Evolutionary conservation across 2,888 invertebrate genomes (phyloP).

Genomic region (Rugalucina vietnamica): DNA sequence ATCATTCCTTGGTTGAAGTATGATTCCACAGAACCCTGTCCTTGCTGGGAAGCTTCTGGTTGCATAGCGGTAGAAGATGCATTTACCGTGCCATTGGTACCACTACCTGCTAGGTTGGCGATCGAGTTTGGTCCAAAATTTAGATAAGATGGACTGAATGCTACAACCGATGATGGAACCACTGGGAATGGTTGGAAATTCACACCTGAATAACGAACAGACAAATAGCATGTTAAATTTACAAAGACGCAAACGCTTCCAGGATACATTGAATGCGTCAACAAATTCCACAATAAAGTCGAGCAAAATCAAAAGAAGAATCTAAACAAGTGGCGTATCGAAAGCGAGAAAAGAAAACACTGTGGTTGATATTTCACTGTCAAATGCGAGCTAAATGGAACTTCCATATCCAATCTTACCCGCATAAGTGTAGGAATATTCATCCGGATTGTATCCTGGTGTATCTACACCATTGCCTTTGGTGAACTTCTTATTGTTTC

Average conservation of each 20-base stretch:
- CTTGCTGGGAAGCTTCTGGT: neutral
- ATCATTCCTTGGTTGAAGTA: neutral
- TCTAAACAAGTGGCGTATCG: no score
- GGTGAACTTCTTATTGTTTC: conserved; percentile 30
- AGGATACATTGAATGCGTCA: no score
- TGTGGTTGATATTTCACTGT: no score
- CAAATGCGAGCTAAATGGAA: no score
- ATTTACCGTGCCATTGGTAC: neutral
- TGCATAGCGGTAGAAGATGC: neutral
- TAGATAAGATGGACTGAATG: neutral
- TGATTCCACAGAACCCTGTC: neutral
- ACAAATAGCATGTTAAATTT: no score
- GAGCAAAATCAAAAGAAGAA: no score
- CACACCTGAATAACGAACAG: neutral
- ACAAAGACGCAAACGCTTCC: no score
- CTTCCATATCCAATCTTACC: no score
- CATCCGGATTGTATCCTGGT: conserved; percentile 29
- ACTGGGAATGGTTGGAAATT: neutral
- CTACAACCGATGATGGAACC: neutral
- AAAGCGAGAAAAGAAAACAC: no score
- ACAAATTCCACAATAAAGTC: no score
- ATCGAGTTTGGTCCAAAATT: neutral
- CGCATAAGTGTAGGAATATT: conserved; percentile 30
- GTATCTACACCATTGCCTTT: conserved; percentile 31
- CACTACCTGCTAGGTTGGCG: no score